Base-by-base conservation (phyloP, 2,113 vertebrate genomes). In the Sporophila hypoxantha region DNA sequence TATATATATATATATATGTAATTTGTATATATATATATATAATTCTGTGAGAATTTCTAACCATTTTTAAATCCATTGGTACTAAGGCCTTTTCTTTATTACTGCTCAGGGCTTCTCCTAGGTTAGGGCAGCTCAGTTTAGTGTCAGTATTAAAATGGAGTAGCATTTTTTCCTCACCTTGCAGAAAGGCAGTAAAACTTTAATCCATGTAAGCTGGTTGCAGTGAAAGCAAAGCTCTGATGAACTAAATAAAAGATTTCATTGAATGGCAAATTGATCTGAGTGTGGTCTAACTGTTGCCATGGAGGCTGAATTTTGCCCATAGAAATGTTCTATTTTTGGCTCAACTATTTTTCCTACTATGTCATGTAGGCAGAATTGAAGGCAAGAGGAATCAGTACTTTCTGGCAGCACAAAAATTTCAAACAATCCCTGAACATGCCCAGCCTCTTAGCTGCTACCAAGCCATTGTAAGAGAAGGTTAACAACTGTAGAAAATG, bases 281-380 rank as follows among this genome's bases (percentile, higher is more conserved):
- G 0, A 74, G 47, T 76, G n/a, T 42, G 53, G 60, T 89, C 73
- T 70, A 80, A 52, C 68, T 55, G 56, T 92, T 91, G 69, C 68
- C 30, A 67, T 70, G 82, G 90, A 83, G 65, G 73, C 66, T 83
- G 39, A 85, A 85, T 92, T 87, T 74, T 89, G 56, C 65, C 85
- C 32, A 76, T 52, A 92, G 76, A 61, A 57, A 65, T 56, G 12
- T 74, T 91, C 49, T 91, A 41, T 75, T 94, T 92, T 60, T 56
- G n/a, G 36, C 49, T 89, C 29, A 80, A 32, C 47, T 75, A 3
- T 64, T 92, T 87, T 71, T 77, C 65, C 44, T 77, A 10, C 41
- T 46, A 14, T 83, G 30, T 85, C 52, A 77, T 32, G 19, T 34
- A 80, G 26, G 30, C 61, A 82, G 39, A 87, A 77, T 68, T 79